These are phyloP conservation scores for Arothron firmamentum DNA, from an alignment of 2,113 vertebrate species.

Conservation along the genomic window DNA sequence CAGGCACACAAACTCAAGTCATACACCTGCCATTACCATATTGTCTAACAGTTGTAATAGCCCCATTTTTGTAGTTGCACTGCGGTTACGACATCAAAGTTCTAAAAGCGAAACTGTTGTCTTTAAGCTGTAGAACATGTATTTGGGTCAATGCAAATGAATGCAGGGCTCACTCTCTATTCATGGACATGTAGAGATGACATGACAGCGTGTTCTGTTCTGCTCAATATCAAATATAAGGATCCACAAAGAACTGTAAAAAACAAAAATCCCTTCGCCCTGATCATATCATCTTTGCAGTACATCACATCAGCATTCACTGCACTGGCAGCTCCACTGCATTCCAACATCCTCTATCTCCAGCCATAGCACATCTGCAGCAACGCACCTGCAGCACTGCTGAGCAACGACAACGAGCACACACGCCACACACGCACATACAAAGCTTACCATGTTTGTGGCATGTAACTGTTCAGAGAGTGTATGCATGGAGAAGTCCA, in stretches of 20 bases:
- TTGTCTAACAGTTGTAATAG: constrained; percentile 37
- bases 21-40: constrained; percentile 19
- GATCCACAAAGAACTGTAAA: constrained; percentile 20
- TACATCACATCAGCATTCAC: constrained; percentile 70
- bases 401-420: constrained; percentile 22
- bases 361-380: constrained; percentile 64
- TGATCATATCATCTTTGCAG: constrained; percentile 59
- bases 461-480: constrained; percentile 66
- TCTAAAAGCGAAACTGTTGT: constrained; percentile 21
- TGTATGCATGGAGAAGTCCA: constrained; percentile 71
- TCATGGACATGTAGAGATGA: neutral
- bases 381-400: constrained; percentile 57
- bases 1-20: constrained; percentile 27
- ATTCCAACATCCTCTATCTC: constrained; percentile 69
- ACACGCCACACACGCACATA: constrained; percentile 10
- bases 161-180: constrained; percentile 44
- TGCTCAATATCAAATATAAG: constrained; percentile 5
- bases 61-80: constrained; percentile 39
- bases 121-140: constrained; percentile 46
- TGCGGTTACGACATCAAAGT: constrained; percentile 51
- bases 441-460: constrained; percentile 72
- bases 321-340: constrained; percentile 68
- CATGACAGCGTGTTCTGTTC: constrained; percentile 17
- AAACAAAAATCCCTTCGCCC: constrained; percentile 21
- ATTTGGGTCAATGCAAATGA: constrained; percentile 70